A percentile compares a stretch with the other conserved stretches of the same genome.
These are phyloP conservation scores for Acholoe squamosa DNA, from an alignment of 2,888 invertebrate species.

Conservation along the genomic window DNA sequence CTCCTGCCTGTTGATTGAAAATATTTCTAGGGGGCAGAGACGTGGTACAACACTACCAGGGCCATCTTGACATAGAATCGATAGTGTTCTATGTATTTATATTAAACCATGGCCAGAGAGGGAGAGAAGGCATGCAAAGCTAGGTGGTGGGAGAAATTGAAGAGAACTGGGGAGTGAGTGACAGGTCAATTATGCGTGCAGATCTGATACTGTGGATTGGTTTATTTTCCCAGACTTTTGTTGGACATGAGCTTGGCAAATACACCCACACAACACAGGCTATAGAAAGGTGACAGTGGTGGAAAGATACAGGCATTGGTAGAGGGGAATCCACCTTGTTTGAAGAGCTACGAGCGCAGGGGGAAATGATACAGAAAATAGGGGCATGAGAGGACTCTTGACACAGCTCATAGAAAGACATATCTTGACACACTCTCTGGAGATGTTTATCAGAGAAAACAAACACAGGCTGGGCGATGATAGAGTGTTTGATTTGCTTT, in stretches of 20 bases:
- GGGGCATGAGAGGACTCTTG: background rate
- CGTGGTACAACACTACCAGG: background rate
- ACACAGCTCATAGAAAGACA: background rate
- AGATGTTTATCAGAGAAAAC: slow-evolving; percentile 22
- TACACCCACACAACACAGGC: background rate
- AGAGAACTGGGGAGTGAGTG: background rate
- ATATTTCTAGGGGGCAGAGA: background rate
- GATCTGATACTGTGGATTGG: slow-evolving; percentile 22
- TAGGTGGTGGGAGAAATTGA: background rate
- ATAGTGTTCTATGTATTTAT: slow-evolving; percentile 27
- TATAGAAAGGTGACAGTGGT: background rate
- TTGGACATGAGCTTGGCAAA: background rate
- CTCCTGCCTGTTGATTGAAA: slow-evolving; percentile 25
- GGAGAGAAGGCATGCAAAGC: background rate
- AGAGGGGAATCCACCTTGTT: background rate
- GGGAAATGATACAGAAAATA: slow-evolving; percentile 16
- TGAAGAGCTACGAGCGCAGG: background rate
- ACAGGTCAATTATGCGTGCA: slow-evolving; percentile 22
- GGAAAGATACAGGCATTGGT: background rate
- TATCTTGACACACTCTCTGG: background rate
- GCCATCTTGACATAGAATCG: slow-evolving; percentile 16
- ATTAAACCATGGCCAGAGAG: slow-evolving; percentile 12
- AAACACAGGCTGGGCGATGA: slow-evolving; percentile 16
- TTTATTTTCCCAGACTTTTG: background rate
- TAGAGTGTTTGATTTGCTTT: slow-evolving; percentile 13